phyloP scores from a whole-genome alignment of 2,888 invertebrate genomes.

The Pyrrhia umbra region DNA sequence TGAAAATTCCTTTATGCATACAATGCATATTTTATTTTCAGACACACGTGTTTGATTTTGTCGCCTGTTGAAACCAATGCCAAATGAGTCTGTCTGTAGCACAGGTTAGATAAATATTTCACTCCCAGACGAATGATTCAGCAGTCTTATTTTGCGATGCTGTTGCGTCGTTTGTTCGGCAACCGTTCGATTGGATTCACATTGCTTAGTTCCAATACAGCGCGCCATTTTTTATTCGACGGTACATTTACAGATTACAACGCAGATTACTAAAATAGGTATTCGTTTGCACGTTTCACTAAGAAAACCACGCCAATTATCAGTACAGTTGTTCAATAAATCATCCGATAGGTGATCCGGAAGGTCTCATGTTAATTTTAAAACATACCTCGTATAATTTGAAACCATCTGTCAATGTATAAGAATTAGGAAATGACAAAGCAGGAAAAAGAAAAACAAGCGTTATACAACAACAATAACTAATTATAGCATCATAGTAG shows the following conservation, averaged over 20 bases:
- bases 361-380: too few species aligned
- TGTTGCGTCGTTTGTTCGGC: background rate
- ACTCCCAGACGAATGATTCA: slow-evolving; percentile 26
- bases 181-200: background rate
- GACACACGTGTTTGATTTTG: slow-evolving; percentile 47
- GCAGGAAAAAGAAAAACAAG: slow-evolving; percentile 9
- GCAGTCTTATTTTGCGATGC: slow-evolving; percentile 6
- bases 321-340: background rate
- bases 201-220: background rate
- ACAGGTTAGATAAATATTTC: slow-evolving; percentile 33
- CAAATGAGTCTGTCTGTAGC: slow-evolving; percentile 28
- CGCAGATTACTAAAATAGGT: background rate
- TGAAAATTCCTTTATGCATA: background rate
- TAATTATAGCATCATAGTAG: slow-evolving; percentile 42
- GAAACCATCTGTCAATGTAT: background rate
- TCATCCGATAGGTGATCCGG: too few species aligned
- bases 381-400: background rate
- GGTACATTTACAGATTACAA: background rate
- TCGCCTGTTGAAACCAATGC: slow-evolving; percentile 31
- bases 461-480: slow-evolving; percentile 39
- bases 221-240: background rate
- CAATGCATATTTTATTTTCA: slow-evolving; percentile 17
- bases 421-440: slow-evolving; percentile 13
- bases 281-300: background rate
- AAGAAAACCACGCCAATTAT: background rate